Conservation (phyloP, 2,888 invertebrate genomes). For the Cerastis leucographa region DNA sequence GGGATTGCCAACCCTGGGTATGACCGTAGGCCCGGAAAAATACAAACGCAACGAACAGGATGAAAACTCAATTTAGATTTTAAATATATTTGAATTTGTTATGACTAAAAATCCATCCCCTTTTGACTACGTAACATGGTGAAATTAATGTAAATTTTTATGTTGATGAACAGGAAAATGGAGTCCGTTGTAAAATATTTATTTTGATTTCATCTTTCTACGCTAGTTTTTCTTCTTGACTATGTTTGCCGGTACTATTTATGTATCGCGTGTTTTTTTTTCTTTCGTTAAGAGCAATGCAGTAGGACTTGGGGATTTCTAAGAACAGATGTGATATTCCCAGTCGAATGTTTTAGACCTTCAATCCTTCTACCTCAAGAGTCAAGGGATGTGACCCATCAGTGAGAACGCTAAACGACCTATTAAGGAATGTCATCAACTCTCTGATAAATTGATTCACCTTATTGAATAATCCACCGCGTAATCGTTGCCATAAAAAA, state of each 20-base stretch:
- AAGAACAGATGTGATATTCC: neutral
- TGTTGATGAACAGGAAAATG: slow-evolving; percentile 17
- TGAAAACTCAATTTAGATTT: slow-evolving; percentile 54
- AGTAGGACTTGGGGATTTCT: neutral
- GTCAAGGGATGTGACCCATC: neutral
- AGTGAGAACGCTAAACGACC: neutral
- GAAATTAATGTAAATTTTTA: slow-evolving; percentile 31
- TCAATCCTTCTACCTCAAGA: neutral
- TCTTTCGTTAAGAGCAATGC: neutral
- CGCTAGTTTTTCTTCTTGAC: neutral
- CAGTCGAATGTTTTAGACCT: neutral
- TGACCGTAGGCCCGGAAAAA: slow-evolving; percentile 26
- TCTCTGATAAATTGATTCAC: neutral
- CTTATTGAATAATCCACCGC: neutral
- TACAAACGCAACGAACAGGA: neutral
- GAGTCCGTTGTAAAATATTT: neutral
- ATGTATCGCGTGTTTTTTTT: neutral
- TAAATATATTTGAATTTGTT: slow-evolving; percentile 59
- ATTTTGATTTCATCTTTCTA: neutral
- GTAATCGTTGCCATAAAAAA: neutral
- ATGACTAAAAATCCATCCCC: slow-evolving; percentile 30
- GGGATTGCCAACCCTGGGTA: neutral
- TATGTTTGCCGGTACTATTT: neutral
- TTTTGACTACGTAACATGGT: slow-evolving; percentile 7
- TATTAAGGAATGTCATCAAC: neutral